These are phyloP conservation scores for Hirtodrosophila histrioides DNA, from an alignment of 2,888 invertebrate genomes.

Conservation along the genomic window DNA sequence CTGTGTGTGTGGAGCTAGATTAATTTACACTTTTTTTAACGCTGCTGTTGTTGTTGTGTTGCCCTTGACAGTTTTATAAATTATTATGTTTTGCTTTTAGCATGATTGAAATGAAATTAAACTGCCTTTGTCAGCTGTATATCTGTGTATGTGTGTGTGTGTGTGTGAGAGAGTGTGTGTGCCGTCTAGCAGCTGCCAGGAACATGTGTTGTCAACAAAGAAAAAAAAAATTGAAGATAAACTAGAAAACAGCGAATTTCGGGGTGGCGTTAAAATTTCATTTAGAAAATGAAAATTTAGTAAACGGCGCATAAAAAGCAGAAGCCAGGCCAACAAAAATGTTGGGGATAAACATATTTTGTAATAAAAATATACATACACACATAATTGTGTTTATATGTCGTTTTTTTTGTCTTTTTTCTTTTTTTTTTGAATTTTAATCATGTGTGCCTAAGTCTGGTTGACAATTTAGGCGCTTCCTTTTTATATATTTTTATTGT, in stretches of 20 bases:
- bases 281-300: slow-evolving; percentile 78
- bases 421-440: slow-evolving; percentile 50
- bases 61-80: slow-evolving; percentile 74
- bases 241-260: slow-evolving; percentile 57
- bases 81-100: slow-evolving; percentile 80
- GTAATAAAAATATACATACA: slow-evolving; percentile 30
- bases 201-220: slow-evolving; percentile 71
- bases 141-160: slow-evolving; percentile 7
- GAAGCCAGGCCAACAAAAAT: slow-evolving; percentile 25
- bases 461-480: slow-evolving; percentile 47
- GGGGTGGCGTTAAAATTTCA: slow-evolving; percentile 65
- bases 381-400: slow-evolving; percentile 9
- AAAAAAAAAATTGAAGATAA: slow-evolving; percentile 55
- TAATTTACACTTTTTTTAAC: slow-evolving; percentile 67
- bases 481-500: slow-evolving; percentile 53
- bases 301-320: slow-evolving; percentile 47
- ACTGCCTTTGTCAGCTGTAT: slow-evolving; percentile 66
- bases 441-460: slow-evolving; percentile 40
- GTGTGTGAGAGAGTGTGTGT: slow-evolving; percentile 36
- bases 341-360: slow-evolving; percentile 61
- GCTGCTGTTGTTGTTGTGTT: slow-evolving; percentile 1
- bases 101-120: slow-evolving; percentile 79
- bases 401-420: slow-evolving; percentile 22
- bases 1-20: slow-evolving; percentile 44
- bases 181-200: slow-evolving; percentile 70